A percentile compares a stretch with the other conserved stretches of the same genome.
Evolutionary conservation across 92 coral and sea anemone genomes (phyloP).

Genomic region (Nematostella vectensis): DNA sequence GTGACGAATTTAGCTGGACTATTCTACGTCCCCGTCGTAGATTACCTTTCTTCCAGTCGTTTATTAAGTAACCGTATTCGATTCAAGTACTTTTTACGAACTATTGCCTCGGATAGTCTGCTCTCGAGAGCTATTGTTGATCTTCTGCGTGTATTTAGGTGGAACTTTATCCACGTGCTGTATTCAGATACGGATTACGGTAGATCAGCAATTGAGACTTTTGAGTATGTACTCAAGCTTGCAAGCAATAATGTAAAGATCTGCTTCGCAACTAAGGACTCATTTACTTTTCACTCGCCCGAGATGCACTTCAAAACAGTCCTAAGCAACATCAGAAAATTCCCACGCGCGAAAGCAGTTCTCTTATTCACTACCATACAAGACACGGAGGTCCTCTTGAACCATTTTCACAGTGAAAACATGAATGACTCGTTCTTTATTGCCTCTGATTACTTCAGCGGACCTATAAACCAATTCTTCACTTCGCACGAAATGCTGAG

Average conservation of each 20-base stretch:
- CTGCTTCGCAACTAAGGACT: slow-evolving; percentile 52
- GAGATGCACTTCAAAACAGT: slow-evolving; percentile 13
- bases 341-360: slow-evolving; percentile 48
- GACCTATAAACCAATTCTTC: slow-evolving; percentile 34
- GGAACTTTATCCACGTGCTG: slow-evolving; percentile 70
- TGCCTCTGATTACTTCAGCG: slow-evolving; percentile 49
- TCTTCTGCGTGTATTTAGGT: slow-evolving; percentile 42
- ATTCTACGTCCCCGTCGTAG: slow-evolving; percentile 77
- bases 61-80: slow-evolving; percentile 65
- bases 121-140: slow-evolving; percentile 66
- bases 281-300: slow-evolving; percentile 46
- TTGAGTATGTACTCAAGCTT: slow-evolving; percentile 44
- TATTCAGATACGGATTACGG: slow-evolving; percentile 92
- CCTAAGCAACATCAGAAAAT: slow-evolving; percentile 24
- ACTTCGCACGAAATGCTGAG: slow-evolving; percentile 52
- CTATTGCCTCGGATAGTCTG: slow-evolving; percentile 61
- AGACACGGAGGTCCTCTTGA: slow-evolving; percentile 56
- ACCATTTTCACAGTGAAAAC: slow-evolving; percentile 18
- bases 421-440: slow-evolving; percentile 66
- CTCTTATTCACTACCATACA: slow-evolving; percentile 58
- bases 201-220: slow-evolving; percentile 70
- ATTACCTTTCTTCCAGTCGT: slow-evolving; percentile 71
- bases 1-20: slow-evolving; percentile 77
- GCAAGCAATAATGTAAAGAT: slow-evolving; percentile 26
- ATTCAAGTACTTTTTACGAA: slow-evolving; percentile 72